Evolutionary conservation across 2,888 invertebrate genomes (phyloP), one percentile per base, ranked within the genome.

Genomic region (Acleris cristana): DNA sequence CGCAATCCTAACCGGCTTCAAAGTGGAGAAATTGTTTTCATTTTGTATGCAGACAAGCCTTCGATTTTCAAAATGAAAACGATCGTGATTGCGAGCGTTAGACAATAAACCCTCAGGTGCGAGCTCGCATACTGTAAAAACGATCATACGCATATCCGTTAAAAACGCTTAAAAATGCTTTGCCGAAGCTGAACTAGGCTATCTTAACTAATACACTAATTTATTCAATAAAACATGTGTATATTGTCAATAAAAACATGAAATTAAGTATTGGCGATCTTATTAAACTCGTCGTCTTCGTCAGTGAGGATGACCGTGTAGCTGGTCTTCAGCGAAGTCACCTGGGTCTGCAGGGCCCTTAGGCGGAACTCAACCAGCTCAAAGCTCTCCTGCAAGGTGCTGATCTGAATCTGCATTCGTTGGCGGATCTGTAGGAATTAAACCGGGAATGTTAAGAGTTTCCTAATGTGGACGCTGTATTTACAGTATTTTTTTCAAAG

Each of bases 341-440:
- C 94, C 70, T 95, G 95, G 10, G 94, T 94, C 76, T 95, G 95
- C 16, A 96, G 84, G 18, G 94, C 93, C 44, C 94, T 93, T 16
- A 95, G 94, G 23, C 95, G 87, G 73, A 95, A 93, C 75, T 95
- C 95, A 0, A 95, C 95, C 76, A 95, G 90, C 65, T 95, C 94
- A 72, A 95, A 95, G 72, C 95, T 95, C 76, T 95, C 95, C 76
- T 95, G 95, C 69, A 96, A 82, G 75, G 93, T 94, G 70, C 93
- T 94, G 56, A 96, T 94, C 79, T 96, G 95, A 19, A 94, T 89
- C 76, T 95, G 95, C 94, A 96, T 95, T 70, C 95, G 94, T 79
- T 95, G 95, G 61, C 96, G 92, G 52, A 95, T 94, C 95, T 95
- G 78, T 60, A 69, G 14, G 21, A 44, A 44, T 44, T 58, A 23